Evolutionary conservation across 2,113 vertebrate genomes (phyloP).

Genomic region (Puntigrus tetrazona): DNA sequence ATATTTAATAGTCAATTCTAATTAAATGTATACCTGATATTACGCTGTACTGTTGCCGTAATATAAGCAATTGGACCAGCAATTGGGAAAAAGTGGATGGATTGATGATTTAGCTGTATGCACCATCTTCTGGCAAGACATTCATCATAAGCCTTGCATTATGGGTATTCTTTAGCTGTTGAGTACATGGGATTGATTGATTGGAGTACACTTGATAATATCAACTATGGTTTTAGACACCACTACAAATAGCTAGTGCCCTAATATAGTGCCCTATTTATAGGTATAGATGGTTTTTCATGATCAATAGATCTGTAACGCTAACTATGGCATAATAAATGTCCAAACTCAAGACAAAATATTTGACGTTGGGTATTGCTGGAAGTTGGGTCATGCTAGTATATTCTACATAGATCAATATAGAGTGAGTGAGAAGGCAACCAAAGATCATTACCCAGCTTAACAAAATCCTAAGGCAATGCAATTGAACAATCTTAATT

Average conservation of each 20-base stretch:
- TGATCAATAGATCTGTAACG: not conserved
- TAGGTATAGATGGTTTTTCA: not conserved
- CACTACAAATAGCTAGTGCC: not conserved
- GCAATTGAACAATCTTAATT: conserved; percentile 51
- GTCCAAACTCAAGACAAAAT: not conserved
- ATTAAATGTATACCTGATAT: not conserved
- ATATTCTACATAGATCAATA: conserved; percentile 43
- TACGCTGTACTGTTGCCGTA: not conserved
- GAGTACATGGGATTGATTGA: not conserved
- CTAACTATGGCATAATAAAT: not conserved
- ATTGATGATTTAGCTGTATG: not conserved
- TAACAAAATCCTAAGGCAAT: conserved; percentile 30
- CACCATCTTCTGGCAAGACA: not conserved
- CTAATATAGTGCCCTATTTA: not conserved
- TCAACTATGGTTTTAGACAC: not conserved
- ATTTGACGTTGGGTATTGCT: conserved; percentile 19
- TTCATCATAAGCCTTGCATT: not conserved
- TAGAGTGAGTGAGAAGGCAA: conserved; percentile 24
- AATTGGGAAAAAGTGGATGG: not conserved
- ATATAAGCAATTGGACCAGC: not conserved
- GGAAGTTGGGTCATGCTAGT: conserved; percentile 38
- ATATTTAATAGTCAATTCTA: not conserved
- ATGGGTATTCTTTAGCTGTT: not conserved
- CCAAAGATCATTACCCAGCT: conserved; percentile 16
- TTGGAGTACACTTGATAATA: not conserved